Base-by-base conservation (phyloP, 2,797 vertebrate genomes). In the Serranus cabrilla region DNA sequence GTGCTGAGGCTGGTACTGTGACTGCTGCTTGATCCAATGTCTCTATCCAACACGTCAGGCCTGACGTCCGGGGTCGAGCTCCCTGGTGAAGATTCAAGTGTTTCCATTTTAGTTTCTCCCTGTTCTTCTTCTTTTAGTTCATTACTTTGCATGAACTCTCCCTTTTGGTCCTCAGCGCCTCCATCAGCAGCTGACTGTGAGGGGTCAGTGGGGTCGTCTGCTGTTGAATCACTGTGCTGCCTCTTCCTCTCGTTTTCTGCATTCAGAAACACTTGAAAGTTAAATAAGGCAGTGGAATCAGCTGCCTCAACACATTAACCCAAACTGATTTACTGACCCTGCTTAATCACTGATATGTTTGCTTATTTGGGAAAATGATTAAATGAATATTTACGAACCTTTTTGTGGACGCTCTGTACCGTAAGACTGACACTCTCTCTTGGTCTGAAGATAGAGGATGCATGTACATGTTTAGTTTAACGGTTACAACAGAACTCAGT, bases 311-410 rank as follows among this genome's bases (percentile, higher is more conserved):
- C 8, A 2, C 11, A 55, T 25, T 8, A 42, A 25, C 55, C 2
- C 34, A 20, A 34, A n/a, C 37, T 50, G n/a, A 67, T 23, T n/a
- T 3, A 14, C n/a, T n/a, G n/a, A n/a, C n/a, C n/a, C n/a, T n/a
- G n/a, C n/a, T n/a, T n/a, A n/a, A 51, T 42, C 27, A 52, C 0
- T 23, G 43, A 21, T 10, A 0, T 18, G n/a, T 46, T 55, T 46
- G 21, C 27, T 9, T 17, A 14, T 16, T 2, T 1, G 12, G 20
- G 16, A 67, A 0, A 55, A 11, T 2, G 16, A 51, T 23, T 20
- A 14, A 7, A 31, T 3, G 11, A 42, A 50, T 4, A 46, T 56
- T 18, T 45, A 73, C 77, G 50, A 39, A 86, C 84, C 78, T 45
- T 9, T 5, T 18, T 7, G 10, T 61, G 11, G 6, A 31, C 10